A percentile compares a stretch with the other conserved stretches of the same genome.
phyloP scores from a whole-genome alignment of 2,888 invertebrate species.

The Meta bourneti region DNA sequence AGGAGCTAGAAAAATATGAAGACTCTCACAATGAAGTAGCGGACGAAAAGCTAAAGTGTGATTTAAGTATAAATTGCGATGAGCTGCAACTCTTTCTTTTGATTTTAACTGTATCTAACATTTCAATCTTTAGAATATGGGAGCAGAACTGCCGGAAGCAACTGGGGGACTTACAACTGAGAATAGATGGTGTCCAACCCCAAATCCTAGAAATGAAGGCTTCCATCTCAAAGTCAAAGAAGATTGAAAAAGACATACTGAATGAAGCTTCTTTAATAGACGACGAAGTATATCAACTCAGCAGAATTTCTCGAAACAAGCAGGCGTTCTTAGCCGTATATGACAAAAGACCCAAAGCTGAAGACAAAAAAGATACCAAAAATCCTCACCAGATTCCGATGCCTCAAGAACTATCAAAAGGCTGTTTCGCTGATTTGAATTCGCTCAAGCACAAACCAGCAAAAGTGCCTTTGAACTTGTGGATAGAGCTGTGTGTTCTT shows the following conservation, averaged over 20 bases:
- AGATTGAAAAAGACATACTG: not conserved
- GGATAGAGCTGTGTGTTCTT: conserved; percentile 40
- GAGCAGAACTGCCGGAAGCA: not conserved
- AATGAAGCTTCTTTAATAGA: not conserved
- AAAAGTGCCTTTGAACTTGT: conserved; percentile 3
- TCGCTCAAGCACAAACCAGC: conserved; percentile 9
- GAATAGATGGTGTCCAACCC: not conserved
- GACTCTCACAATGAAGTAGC: conserved; percentile 10
- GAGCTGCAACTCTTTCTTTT: conserved; percentile 54
- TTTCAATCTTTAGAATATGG: not conserved
- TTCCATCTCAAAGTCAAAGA: not conserved
- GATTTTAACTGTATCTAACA: not conserved
- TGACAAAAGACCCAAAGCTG: not conserved
- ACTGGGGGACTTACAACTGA: not conserved
- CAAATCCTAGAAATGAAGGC: not conserved
- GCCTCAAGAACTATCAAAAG: not conserved
- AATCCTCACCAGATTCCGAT: conserved; percentile 15
- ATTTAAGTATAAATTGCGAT: conserved; percentile 37
- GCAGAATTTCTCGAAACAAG: conserved; percentile 54
- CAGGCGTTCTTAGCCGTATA: conserved; percentile 23
- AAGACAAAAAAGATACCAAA: not conserved
- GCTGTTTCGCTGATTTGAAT: conserved; percentile 12
- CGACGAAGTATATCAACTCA: not conserved
- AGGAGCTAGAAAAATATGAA: conserved; percentile 4
- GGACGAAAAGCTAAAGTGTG: conserved; percentile 47